phyloP scores from a whole-genome alignment of 2,113 vertebrate species.

The Bubo scandiacus region DNA sequence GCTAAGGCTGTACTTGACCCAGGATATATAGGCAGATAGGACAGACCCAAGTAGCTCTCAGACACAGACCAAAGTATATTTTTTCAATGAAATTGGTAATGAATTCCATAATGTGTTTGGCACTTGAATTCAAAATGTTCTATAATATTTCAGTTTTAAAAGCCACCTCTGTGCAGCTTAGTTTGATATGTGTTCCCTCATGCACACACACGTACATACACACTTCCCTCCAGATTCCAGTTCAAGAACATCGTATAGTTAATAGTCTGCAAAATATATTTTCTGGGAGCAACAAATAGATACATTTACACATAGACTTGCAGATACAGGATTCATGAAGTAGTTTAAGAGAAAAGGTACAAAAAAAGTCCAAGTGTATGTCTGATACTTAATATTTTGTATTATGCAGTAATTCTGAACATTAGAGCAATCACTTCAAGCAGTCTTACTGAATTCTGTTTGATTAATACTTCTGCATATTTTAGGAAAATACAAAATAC shows the following conservation, averaged over 20 bases:
- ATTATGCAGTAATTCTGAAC: neutral
- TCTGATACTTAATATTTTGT: neutral
- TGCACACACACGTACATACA: accelerated
- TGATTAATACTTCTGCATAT: neutral
- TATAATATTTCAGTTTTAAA: neutral
- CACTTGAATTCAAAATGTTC: neutral
- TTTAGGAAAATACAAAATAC: neutral
- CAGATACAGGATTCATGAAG: neutral
- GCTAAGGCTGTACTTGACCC: neutral
- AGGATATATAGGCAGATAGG: neutral
- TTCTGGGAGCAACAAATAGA: neutral
- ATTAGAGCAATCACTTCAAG: neutral
- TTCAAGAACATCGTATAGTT: neutral
- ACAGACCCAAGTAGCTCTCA: neutral
- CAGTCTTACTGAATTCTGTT: neutral
- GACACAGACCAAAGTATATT: neutral
- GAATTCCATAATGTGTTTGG: neutral
- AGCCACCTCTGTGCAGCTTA: neutral
- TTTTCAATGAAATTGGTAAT: neutral
- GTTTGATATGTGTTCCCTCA: neutral
- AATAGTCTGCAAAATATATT: neutral
- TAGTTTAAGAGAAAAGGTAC: neutral
- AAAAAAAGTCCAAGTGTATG: neutral
- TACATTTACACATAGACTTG: neutral
- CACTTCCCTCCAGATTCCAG: neutral